phyloP scores from a whole-genome alignment of 2,797 vertebrate genomes.

The Coregonus suidteri region DNA sequence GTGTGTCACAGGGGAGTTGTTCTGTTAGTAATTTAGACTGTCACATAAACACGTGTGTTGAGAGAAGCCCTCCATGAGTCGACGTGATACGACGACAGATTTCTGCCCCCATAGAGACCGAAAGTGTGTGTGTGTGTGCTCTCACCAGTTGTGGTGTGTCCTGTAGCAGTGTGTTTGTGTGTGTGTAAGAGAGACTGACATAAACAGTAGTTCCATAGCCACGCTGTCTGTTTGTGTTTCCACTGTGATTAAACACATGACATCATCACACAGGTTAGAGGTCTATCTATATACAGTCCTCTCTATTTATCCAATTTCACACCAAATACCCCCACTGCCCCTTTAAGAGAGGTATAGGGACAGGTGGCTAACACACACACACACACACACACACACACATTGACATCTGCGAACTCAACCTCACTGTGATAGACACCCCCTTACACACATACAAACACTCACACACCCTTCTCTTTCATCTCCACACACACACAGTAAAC shows the following conservation, averaged over 20 bases:
- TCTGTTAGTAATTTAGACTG: constrained; percentile 27
- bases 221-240: background rate
- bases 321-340: constrained; percentile 20
- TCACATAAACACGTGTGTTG: constrained; percentile 52
- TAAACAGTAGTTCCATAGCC: constrained; percentile 4
- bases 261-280: constrained; percentile 31
- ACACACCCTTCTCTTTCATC: background rate
- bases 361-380: constrained; percentile 24
- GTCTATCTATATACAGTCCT: constrained; percentile 58
- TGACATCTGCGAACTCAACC: background rate
- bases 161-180: background rate
- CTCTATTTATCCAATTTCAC: constrained; percentile 26
- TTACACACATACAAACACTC: background rate
- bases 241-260: constrained; percentile 56
- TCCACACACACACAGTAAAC: background rate
- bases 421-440: constrained; percentile 10
- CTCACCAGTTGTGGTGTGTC: background rate
- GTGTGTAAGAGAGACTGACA: background rate
- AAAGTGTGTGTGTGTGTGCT: constrained; percentile 13
- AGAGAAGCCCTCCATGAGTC: constrained; percentile 55
- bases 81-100: constrained; percentile 46
- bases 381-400: background rate
- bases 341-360: constrained; percentile 2
- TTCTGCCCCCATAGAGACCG: constrained; percentile 45
- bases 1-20: constrained; percentile 23